Base-by-base conservation (phyloP, 1,140 invertebrate species). In the Apis florea region DNA sequence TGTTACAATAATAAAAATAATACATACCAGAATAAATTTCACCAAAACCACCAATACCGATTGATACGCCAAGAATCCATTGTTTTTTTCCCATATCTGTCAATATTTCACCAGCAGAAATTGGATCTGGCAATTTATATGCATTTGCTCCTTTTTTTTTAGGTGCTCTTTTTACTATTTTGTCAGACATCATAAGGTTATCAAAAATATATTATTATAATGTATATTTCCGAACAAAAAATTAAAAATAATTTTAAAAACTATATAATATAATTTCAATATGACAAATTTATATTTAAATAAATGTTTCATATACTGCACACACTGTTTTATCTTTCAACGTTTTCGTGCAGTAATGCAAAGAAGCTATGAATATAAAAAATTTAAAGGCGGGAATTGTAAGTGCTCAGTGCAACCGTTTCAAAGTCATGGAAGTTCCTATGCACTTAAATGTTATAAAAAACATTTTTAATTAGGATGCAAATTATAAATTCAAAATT, bases 11-110 rank as follows among this genome's bases (percentile, higher is more conserved):
- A 40, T 40, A 13, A 40, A 24, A n/a, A 75, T 26, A 26, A 3
- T 68, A 8, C 17, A 2, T 91, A 90, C 97, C 97, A 40, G 96
- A 95, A 92, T 98, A 98, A 89, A 98, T 98, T 92, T 98, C 97
- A 2, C 98, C 98, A 94, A 99, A 99, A 56, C 98, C 98, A n/a
- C 98, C 98, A 79, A 96, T 94, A 2, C 98, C 98, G 75, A 99
- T 97, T 0, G 97, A 97, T 40, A 95, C 94, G 1, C 97, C 98
- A 68, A 99, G 95, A 82, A 95, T 95, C 98, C 98, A 99, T 90
- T 96, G 94, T 82, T 96, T 96, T 86, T 96, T 96, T 17, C 93
- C 92, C 15, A 96, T 90, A 93, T 98, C 98, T 58, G 94, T 95
- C 40, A 99, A 92, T 79, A 98, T 93, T 91, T 96, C 96, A 49